These are phyloP conservation scores for Kradibia gibbosae DNA, from an alignment of 1,140 invertebrate species.

Conservation along the genomic window DNA sequence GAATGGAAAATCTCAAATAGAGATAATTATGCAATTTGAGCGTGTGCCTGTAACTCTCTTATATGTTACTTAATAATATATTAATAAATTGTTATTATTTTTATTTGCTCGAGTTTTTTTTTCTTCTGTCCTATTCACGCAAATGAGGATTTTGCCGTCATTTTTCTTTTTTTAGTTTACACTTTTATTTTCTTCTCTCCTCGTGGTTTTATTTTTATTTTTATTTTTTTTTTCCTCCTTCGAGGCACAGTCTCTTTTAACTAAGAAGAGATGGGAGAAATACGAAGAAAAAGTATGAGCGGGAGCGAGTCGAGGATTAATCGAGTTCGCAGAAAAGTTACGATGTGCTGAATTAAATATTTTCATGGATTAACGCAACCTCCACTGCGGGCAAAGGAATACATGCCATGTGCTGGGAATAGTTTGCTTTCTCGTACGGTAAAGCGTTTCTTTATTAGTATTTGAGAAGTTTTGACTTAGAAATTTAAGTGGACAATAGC, in stretches of 20 bases:
- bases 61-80: slow-evolving; percentile 63
- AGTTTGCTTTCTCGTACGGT: slow-evolving; percentile 50
- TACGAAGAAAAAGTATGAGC: background rate
- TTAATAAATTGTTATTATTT: slow-evolving; percentile 70
- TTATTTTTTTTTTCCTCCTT: slow-evolving; percentile 36
- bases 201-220: slow-evolving; percentile 50
- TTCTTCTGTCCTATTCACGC: slow-evolving; percentile 10
- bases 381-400: background rate
- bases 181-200: slow-evolving; percentile 41
- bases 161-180: background rate
- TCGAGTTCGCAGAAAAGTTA: slow-evolving; percentile 22
- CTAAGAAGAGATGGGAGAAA: background rate
- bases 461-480: background rate
- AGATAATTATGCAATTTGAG: slow-evolving; percentile 21
- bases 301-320: slow-evolving; percentile 1
- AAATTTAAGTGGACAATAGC: background rate
- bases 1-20: background rate
- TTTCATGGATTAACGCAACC: slow-evolving; percentile 15
- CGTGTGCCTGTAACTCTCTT: slow-evolving; percentile 62
- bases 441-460: background rate
- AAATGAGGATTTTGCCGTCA: slow-evolving; percentile 37
- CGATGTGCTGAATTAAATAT: slow-evolving; percentile 38
- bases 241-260: background rate
- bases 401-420: slow-evolving; percentile 25
- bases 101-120: slow-evolving; percentile 65